Base-by-base conservation (phyloP, 2,888 invertebrate genomes). In the Arge pagana region DNA sequence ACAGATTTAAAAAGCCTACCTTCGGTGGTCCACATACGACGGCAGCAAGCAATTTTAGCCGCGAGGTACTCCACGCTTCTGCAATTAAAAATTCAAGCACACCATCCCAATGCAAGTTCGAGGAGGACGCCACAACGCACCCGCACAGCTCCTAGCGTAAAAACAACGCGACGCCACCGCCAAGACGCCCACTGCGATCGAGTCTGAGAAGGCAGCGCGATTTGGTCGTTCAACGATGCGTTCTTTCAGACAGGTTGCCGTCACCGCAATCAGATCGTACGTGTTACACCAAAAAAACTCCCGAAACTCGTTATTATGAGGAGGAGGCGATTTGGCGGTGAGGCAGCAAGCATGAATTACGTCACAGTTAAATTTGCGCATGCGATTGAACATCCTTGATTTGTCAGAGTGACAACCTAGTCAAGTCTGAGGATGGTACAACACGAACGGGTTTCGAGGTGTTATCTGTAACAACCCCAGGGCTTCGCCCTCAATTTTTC, bases 131-230 rank as follows among this genome's bases (percentile, higher is more conserved):
- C 2, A 43, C 18, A 11, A 43, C 18, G n/a, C 13, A 6, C 10
- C 5, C 31, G 43, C 18, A 15, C 11, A 43, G 8, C n/a, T 21
- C 31, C 3, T 15, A 8, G 2, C 16, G 13, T 1, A 48, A n/a
- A n/a, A 23, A 48, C 2, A 48, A 6, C 4, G 48, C 24, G 10
- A 48, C 23, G 16, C 48, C 48, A 24, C 36, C 48, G 1, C 48
- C 26, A 16, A 19, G 18, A 16, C 48, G 24, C 26, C 36, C 48
- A 15, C 36, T 11, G 3, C 48, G 48, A 35, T 48, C 35, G 3
- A 45, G 18, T 3, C 43, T 48, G 16, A 2, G 23, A 10, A 3
- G 21, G 16, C 2, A 48, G 36, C 5, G 36, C 36, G 2, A 48
- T 15, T n/a, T 48, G 48, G 3, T 35, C 24, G 3, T 48, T 16